Evolutionary conservation across 2,888 invertebrate genomes (phyloP).

Genomic region (Oxycera nigricornis): DNA sequence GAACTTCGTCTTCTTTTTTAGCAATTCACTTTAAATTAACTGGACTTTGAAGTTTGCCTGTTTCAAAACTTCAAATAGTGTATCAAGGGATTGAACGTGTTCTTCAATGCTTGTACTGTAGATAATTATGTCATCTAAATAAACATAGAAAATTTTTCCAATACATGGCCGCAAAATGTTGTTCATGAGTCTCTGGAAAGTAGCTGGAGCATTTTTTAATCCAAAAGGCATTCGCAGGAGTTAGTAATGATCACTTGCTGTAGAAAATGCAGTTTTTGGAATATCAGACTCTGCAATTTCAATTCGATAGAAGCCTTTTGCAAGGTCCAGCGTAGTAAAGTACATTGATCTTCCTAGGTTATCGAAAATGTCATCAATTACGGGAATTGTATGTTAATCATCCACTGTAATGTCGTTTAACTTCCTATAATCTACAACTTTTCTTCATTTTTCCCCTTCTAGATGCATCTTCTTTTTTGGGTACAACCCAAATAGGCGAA

Average conservation of each 20-base stretch:
- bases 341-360: constrained; percentile 41
- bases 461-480: not conserved
- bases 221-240: constrained; percentile 43
- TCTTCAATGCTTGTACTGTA: constrained; percentile 51
- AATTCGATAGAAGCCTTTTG: constrained; percentile 35
- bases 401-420: constrained; percentile 10
- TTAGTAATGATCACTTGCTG: constrained; percentile 40
- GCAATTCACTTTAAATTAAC: not conserved
- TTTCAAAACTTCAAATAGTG: constrained; percentile 46
- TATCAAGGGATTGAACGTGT: constrained; percentile 48
- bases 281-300: constrained; percentile 15
- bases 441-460: constrained; percentile 17
- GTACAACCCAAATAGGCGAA: constrained; percentile 18
- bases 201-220: constrained; percentile 43
- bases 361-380: constrained; percentile 38
- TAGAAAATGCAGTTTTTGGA: constrained; percentile 51
- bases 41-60: not conserved
- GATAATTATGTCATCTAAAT: constrained; percentile 54
- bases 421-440: constrained; percentile 11
- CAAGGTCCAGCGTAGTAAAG: constrained; percentile 24
- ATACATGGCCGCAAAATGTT: constrained; percentile 48
- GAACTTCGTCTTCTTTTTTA: not conserved
- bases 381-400: constrained; percentile 16
- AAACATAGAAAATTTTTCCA: constrained; percentile 51
- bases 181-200: constrained; percentile 48